phyloP scores from a whole-genome alignment of 2,797 vertebrate genomes.

The Micromesistius poutassou region DNA sequence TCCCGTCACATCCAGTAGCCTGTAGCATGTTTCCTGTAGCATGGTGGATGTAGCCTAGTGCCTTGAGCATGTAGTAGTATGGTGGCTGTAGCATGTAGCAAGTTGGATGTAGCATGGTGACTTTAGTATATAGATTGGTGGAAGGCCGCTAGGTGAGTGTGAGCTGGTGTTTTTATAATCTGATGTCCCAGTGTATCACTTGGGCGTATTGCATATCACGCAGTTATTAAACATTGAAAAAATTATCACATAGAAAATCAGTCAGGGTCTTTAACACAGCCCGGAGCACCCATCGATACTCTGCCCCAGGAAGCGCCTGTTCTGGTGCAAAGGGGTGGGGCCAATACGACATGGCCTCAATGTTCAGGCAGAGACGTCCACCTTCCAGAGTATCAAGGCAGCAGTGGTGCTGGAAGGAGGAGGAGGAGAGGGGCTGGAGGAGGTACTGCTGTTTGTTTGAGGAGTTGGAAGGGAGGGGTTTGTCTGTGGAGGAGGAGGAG shows the following conservation, averaged over 20 bases:
- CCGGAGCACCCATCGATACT: neutral
- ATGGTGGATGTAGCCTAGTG: neutral
- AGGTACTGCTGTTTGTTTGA: neutral
- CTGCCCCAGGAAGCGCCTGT: neutral
- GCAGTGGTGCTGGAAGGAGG: neutral
- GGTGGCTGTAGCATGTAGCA: neutral
- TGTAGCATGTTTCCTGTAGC: neutral
- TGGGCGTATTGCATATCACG: neutral
- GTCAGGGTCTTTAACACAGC: neutral
- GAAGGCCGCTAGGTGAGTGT: neutral
- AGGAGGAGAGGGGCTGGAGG: no score
- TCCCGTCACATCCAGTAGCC: no score
- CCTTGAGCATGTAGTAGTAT: neutral
- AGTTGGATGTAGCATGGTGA: neutral
- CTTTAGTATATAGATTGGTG: neutral
- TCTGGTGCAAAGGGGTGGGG: neutral
- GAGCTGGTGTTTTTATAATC: neutral
- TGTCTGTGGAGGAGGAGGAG: neutral
- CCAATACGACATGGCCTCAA: neutral
- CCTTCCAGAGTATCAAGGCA: neutral
- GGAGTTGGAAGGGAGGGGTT: neutral
- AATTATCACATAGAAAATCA: neutral
- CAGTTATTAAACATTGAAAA: neutral
- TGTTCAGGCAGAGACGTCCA: constrained; percentile 1
- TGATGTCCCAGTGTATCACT: neutral